Percentiles rank a stretch among this genome's conserved stretches.
These are phyloP conservation scores for Gavialis gangeticus DNA, from an alignment of 2,113 vertebrate species.

Conservation along the genomic window DNA sequence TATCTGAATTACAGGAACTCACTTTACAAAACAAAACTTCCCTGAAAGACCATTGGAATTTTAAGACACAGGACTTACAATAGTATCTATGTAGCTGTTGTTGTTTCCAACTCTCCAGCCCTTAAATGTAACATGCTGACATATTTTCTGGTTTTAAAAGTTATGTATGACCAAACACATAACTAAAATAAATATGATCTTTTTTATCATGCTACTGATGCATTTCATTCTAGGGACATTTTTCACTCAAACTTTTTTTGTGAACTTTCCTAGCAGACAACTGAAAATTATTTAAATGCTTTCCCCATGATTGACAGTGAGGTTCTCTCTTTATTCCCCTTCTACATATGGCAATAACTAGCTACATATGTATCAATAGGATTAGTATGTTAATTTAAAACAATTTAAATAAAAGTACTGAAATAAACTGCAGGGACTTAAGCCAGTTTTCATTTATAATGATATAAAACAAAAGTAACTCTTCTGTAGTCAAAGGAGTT, in stretches of 20 bases:
- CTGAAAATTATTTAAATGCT: background rate
- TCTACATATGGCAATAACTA: background rate
- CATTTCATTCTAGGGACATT: background rate
- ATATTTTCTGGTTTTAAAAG: background rate
- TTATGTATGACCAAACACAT: background rate
- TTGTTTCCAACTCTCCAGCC: background rate
- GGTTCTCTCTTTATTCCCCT: background rate
- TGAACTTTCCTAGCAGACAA: background rate
- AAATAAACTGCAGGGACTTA: background rate
- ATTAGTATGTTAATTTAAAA: background rate
- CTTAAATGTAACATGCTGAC: background rate
- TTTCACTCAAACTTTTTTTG: background rate
- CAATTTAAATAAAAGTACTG: background rate
- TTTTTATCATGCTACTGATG: background rate
- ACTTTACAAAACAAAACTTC: background rate
- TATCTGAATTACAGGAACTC: background rate
- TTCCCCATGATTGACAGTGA: background rate
- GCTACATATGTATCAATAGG: background rate
- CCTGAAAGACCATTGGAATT: background rate
- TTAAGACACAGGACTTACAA: background rate
- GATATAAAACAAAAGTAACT: conserved; percentile 18
- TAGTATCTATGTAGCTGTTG: background rate
- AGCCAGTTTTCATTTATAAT: background rate
- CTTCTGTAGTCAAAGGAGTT: background rate
- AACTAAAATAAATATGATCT: background rate